Evolutionary conservation across 1,140 invertebrate genomes (phyloP), one percentile per base, ranked within the genome.

Genomic region (Stenopsyche tienmushanensis): DNA sequence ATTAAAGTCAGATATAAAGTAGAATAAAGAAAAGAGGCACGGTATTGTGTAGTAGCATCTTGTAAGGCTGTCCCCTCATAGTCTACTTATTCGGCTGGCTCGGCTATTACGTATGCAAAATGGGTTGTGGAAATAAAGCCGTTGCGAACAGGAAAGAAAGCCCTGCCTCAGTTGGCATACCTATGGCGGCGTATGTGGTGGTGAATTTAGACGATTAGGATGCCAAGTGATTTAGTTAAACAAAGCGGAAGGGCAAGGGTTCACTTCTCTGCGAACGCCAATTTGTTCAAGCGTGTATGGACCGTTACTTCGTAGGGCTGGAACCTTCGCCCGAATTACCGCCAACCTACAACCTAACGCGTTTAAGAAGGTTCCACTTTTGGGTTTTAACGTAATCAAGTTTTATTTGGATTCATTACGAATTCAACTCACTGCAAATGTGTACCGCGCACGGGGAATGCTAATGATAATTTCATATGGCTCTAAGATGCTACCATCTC

Each of bases 381-480:
- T 39, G 53, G 34, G 26, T 34, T 57, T 41, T 57, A 57, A 20
- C 53, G 53, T 41, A 57, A 57, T 57, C 53, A 57, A 42, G 53
- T 57, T 57, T 57, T 57, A 57, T 57, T 57, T 18, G 53, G 53
- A 57, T 7, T 57, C 53, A 57, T 57, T 57, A 41, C 25, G 26
- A 29, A 57, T 57, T 57, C 53, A 25, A 41, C 21, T 57, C 53
- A 57, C 13, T 57, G 26, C 53, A 34, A 57, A 20, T 34, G 53
- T 57, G 34, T 17, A 13, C 7, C 18, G 50, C 53, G 18, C 34
- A 57, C 18, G 26, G 53, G 34, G 53, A 57, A 57, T 57, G 25
- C 53, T 57, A 57, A 57, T 25, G 53, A 42, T 57, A 41, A 57
- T 57, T 57, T 57, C 26, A 23, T 23, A 34, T 10, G 44, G 13